phyloP scores from a whole-genome alignment of 1,140 invertebrate species.

The Oscheius sp. region DNA sequence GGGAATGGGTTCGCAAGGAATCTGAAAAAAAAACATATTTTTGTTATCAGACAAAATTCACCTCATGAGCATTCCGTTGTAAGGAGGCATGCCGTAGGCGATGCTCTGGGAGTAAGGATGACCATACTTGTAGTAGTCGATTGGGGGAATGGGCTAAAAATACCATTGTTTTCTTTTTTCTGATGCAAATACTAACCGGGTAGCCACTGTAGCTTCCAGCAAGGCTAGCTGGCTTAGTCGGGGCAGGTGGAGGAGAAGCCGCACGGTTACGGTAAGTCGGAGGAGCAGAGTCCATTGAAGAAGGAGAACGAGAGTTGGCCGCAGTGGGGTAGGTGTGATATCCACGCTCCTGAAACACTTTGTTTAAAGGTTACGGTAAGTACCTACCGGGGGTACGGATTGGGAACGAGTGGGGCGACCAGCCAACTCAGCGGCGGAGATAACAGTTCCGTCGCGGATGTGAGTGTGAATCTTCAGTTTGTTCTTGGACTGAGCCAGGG shows the following conservation, averaged over 20 bases:
- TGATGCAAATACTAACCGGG: neutral
- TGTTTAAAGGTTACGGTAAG: constrained; percentile 1
- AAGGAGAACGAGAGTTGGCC: constrained; percentile 36
- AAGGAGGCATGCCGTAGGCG: constrained; percentile 35
- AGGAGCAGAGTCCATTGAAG: constrained; percentile 38
- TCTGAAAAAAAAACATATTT: constrained; percentile 10
- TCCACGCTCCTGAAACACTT: constrained; percentile 27
- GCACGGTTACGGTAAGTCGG: constrained; percentile 32
- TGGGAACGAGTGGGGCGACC: constrained; percentile 43
- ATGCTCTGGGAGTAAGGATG: constrained; percentile 29
- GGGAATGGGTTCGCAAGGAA: constrained; percentile 34
- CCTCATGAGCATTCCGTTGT: constrained; percentile 36
- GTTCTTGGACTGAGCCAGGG: constrained; percentile 35
- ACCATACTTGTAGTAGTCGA: constrained; percentile 15
- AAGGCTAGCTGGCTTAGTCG: constrained; percentile 8
- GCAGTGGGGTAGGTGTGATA: constrained; percentile 33
- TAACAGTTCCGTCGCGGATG: constrained; percentile 45
- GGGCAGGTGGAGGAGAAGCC: constrained; percentile 25
- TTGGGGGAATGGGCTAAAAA: neutral
- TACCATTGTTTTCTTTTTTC: neutral
- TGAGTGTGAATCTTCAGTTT: constrained; percentile 48
- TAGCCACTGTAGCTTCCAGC: constrained; percentile 21
- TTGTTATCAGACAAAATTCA: neutral
- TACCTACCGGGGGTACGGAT: constrained; percentile 44
- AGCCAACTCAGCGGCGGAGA: constrained; percentile 49